Conservation (phyloP, 2,888 invertebrate genomes). For the Andrena marginata region DNA sequence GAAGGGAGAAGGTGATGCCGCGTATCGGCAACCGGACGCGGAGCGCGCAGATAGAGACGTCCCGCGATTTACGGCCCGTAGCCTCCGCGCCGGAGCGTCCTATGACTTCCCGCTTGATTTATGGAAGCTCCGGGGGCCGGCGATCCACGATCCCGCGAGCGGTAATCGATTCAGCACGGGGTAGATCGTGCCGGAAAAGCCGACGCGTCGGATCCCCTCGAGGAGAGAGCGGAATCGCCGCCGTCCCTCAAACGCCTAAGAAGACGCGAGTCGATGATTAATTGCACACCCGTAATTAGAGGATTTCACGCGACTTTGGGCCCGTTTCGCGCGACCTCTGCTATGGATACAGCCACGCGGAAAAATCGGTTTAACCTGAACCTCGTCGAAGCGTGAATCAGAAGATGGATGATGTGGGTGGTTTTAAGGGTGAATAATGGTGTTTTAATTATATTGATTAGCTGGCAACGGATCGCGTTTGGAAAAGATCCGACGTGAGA, state of each 20-base stretch:
- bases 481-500: background rate
- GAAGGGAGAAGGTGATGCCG: constrained; percentile 29
- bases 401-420: constrained; percentile 1
- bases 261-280: constrained; percentile 51
- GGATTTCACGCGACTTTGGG: constrained; percentile 38
- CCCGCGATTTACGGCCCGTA: constrained; percentile 66
- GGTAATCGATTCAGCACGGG: constrained; percentile 67
- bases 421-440: constrained; percentile 12
- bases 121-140: constrained; percentile 57
- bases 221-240: constrained; percentile 42
- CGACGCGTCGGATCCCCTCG: constrained; percentile 46
- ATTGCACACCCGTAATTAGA: constrained; percentile 58
- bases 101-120: constrained; percentile 68
- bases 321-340: background rate
- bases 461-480: background rate
- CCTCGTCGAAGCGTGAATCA: background rate
- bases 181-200: constrained; percentile 70
- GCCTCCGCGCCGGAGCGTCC: constrained; percentile 37
- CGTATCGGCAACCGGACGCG: constrained; percentile 33
- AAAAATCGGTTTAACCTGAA: background rate
- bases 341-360: background rate
- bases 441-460: constrained; percentile 28
- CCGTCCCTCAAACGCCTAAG: background rate
- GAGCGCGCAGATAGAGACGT: constrained; percentile 66
- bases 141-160: constrained; percentile 54